phyloP scores from a whole-genome alignment of 2,113 vertebrate genomes.

The Cavia porcellus region DNA sequence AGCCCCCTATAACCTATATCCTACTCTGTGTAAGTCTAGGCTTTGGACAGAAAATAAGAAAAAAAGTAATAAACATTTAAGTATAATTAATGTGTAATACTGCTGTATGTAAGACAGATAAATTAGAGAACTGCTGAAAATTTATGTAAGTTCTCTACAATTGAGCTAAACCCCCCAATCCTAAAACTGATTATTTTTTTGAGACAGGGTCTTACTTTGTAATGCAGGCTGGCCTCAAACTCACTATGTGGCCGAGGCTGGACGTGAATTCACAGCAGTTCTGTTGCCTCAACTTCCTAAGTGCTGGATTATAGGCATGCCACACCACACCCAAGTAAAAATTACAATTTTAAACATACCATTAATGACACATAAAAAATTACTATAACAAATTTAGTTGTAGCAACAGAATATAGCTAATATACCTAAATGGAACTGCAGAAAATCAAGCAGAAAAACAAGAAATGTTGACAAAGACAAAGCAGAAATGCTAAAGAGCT shows the following conservation, averaged over 20 bases:
- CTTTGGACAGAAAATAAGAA: slow-evolving; percentile 10
- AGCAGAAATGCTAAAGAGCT: slow-evolving; percentile 28
- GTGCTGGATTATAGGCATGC: too few species aligned
- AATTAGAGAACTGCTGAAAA: slow-evolving; percentile 38
- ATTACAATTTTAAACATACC: not conserved
- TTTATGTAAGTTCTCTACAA: not conserved
- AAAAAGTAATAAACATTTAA: not conserved
- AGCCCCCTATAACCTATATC: not conserved
- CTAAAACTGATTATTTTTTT: not conserved
- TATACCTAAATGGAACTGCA: not conserved
- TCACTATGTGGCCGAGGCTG: not conserved
- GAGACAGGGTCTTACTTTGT: not conserved
- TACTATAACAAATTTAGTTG: not conserved
- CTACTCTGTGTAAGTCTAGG: not conserved
- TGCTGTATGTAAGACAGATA: not conserved
- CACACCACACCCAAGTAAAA: not conserved
- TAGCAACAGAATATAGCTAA: not conserved
- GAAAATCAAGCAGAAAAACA: slow-evolving; percentile 34
- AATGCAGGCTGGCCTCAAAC: not conserved
- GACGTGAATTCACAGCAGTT: not conserved
- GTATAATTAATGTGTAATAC: slow-evolving; percentile 9
- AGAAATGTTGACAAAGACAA: slow-evolving; percentile 17
- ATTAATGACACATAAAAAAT: not conserved
- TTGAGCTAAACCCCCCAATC: not conserved
- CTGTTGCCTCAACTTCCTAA: not conserved